Conservation (phyloP, 2,797 vertebrate species). For the Pseudomugil tenellus region DNA sequence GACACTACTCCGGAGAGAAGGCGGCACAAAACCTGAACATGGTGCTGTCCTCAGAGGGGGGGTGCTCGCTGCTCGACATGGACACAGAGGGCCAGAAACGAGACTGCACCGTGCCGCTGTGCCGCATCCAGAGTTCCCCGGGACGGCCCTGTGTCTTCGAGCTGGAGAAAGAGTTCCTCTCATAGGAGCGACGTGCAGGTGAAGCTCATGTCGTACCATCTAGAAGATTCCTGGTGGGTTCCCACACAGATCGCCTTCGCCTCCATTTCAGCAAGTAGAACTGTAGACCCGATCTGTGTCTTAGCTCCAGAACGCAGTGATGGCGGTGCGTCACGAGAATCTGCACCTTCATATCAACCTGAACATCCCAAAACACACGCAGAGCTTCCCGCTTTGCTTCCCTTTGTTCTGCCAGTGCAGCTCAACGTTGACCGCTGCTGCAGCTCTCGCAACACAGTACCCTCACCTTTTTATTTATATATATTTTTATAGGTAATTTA, state of each 20-base stretch:
- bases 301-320: constrained; percentile 38
- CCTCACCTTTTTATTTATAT: constrained; percentile 82
- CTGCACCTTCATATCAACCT: constrained; percentile 7
- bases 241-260: constrained; percentile 52
- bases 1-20: constrained; percentile 77
- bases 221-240: constrained; percentile 51
- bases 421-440: constrained; percentile 82
- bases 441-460: constrained; percentile 75
- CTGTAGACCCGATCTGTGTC: constrained; percentile 6
- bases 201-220: constrained; percentile 10
- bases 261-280: constrained; percentile 18
- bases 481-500: constrained; percentile 86
- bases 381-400: constrained; percentile 8
- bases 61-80: constrained; percentile 87
- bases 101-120: constrained; percentile 90
- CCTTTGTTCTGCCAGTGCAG: constrained; percentile 60
- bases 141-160: constrained; percentile 84
- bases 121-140: constrained; percentile 86
- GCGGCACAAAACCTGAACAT: constrained; percentile 66
- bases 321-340: constrained; percentile 13
- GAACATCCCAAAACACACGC: constrained; percentile 41
- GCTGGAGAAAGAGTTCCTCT: constrained; percentile 92
- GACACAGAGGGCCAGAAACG: constrained; percentile 90
- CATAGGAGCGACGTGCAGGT: no score
- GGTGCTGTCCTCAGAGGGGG: constrained; percentile 76